Conservation (phyloP, 1,140 invertebrate genomes). For the Lepidurus couesii region DNA sequence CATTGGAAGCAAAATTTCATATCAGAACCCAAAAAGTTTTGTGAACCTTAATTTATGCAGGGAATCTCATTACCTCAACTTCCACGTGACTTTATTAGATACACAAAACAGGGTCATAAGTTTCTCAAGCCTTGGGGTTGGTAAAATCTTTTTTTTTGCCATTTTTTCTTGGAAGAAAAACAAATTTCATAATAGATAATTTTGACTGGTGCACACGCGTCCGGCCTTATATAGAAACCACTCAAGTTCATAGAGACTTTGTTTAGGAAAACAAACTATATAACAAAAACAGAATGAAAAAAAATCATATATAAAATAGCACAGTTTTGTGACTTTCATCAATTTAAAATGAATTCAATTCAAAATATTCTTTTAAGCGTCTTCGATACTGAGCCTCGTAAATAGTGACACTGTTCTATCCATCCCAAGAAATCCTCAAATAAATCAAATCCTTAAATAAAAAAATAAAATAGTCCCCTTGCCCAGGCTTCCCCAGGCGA, state of each 20-base stretch:
- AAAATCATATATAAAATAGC: neutral
- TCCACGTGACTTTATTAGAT: slow-evolving; percentile 10
- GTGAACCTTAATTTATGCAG: neutral
- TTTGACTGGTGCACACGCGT: no score
- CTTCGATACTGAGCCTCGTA: slow-evolving; percentile 3
- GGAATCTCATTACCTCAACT: neutral
- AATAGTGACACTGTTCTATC: neutral
- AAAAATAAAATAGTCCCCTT: no score
- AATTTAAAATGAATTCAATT: neutral
- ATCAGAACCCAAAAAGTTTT: no score
- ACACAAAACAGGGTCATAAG: slow-evolving; percentile 5
- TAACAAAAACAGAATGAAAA: neutral
- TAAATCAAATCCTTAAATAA: no score
- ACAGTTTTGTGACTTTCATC: neutral
- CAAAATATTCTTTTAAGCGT: neutral
- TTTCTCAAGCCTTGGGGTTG: neutral
- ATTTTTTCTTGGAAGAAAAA: neutral
- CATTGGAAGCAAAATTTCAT: no score
- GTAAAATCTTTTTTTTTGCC: neutral
- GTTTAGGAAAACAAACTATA: no score
- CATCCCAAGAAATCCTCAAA: no score
- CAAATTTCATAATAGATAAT: neutral
- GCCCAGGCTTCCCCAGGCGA: no score
- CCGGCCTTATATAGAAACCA: no score
- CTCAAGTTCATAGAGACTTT: no score